Base-by-base conservation (phyloP, 53 echinoderm and acorn worm species). In the Echinometra lucunter region DNA sequence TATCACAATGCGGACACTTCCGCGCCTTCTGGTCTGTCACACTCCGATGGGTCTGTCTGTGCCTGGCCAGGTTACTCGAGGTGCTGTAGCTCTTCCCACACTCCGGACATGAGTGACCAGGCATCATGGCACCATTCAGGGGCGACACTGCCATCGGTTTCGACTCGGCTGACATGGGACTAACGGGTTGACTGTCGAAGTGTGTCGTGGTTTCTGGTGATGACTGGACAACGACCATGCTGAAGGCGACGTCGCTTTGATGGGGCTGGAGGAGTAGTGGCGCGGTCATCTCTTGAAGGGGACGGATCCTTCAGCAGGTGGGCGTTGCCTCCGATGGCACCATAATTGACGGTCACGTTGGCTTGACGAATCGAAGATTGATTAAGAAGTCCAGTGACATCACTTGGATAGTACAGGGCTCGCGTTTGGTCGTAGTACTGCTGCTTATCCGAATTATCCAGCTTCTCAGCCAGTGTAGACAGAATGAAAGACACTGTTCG, bases 1-100 rank as follows among this genome's bases (percentile, higher is more conserved):
- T 99, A 63, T 99, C 99, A 89, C 99, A 99, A 45, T 99, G 98
- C 16, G 99, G 99, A 75, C 99, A 99, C 83, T 99, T 98, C 32
- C 97, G 66, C 6, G 99, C 99, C 93, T 99, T 99, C 89, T 99
- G 98, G 94, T 99, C 99, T 55, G 97, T 98, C 44, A 99, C 98
- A 90, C 99, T 99, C 27, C 99, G 96, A 38, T 99, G 99, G 1
- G 98, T 99, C 95, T 99, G 99, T 27, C 99, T 95, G 53, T 99
- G 99, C 55, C 99, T 96, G 78, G 99, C 99, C 74, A 99, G 92
- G 91, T 99, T 99, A 63, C 99, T 99, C 53, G 99, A 99, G 0
- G 99, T 99, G 74, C 99, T 99, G 96, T 99, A 99, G 38, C 97
- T 95, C 92, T 99, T 99, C 28, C 99, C 97, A 45, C 99, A 99